A percentile compares a stretch with the other conserved stretches of the same genome.
Evolutionary conservation across 30 jellyfish, hydroid and myxozoan genomes (phyloP).

Genomic region (Pelagia noctiluca): DNA sequence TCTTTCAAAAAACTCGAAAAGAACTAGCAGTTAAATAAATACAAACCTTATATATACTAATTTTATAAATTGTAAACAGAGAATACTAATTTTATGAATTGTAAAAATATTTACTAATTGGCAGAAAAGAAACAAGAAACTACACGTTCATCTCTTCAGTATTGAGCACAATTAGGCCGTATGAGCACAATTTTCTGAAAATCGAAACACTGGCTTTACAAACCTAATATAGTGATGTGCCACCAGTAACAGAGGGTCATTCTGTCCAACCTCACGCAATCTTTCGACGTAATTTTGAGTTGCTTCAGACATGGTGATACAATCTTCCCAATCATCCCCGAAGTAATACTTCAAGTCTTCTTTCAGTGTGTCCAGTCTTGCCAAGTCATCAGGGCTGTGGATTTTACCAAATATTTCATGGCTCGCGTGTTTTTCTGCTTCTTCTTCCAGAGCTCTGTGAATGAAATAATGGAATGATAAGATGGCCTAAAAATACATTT

Average conservation of each 20-base stretch:
- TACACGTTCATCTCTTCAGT: too few species aligned
- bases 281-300: slow-evolving; percentile 57
- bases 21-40: too few species aligned
- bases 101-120: too few species aligned
- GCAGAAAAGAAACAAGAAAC: too few species aligned
- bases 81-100: too few species aligned
- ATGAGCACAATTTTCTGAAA: too few species aligned
- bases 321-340: slow-evolving; percentile 86
- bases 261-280: slow-evolving; percentile 43
- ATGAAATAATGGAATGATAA: not conserved
- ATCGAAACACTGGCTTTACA: too few species aligned
- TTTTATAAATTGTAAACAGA: too few species aligned
- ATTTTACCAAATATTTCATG: slow-evolving; percentile 55
- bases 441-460: slow-evolving; percentile 78
- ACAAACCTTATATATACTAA: too few species aligned
- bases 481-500: too few species aligned
- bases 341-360: slow-evolving; percentile 68
- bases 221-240: slow-evolving; percentile 86
- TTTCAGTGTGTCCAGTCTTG: slow-evolving; percentile 57
- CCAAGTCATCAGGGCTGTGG: slow-evolving; percentile 73
- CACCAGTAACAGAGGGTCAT: slow-evolving; percentile 67
- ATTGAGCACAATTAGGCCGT: too few species aligned
- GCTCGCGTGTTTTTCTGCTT: slow-evolving; percentile 42
- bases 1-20: too few species aligned
- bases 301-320: slow-evolving; percentile 54